Conservation (phyloP, 2,797 vertebrate species). For the Spea hammondii region DNA sequence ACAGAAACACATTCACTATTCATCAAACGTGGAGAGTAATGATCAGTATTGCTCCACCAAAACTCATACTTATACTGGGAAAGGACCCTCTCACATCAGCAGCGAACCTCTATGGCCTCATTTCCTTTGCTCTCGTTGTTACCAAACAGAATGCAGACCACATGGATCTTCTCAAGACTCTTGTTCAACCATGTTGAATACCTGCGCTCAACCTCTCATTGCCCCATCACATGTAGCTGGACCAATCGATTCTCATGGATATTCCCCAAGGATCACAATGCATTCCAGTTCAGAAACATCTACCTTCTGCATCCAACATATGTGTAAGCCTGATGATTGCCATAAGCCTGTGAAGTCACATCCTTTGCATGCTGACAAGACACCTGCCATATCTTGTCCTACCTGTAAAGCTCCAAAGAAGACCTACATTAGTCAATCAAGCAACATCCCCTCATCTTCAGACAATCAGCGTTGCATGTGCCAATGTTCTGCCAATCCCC, state of each 20-base stretch:
- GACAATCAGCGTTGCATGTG: not conserved
- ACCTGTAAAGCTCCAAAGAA: not conserved
- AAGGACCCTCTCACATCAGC: not conserved
- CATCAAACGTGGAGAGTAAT: not conserved
- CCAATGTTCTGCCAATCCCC: not conserved
- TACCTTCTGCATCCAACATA: no score
- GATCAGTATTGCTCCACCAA: not conserved
- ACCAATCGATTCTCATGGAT: no score
- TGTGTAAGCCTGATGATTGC: no score
- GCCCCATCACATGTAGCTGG: no score
- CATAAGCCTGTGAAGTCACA: no score
- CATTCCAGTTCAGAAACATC: no score
- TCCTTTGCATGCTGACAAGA: not conserved
- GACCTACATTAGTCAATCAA: not conserved
- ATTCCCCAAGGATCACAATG: no score
- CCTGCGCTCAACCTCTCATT: no score
- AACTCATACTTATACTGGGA: not conserved
- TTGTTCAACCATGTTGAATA: not conserved
- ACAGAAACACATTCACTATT: not conserved
- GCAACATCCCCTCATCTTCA: not conserved
- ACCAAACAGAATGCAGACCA: not conserved
- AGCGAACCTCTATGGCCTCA: not conserved
- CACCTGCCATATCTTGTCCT: not conserved
- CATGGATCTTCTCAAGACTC: not conserved
- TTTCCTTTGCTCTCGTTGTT: not conserved